Evolutionary conservation across 1,140 invertebrate genomes (phyloP).

Genomic region (Rhyacophila brunnea): DNA sequence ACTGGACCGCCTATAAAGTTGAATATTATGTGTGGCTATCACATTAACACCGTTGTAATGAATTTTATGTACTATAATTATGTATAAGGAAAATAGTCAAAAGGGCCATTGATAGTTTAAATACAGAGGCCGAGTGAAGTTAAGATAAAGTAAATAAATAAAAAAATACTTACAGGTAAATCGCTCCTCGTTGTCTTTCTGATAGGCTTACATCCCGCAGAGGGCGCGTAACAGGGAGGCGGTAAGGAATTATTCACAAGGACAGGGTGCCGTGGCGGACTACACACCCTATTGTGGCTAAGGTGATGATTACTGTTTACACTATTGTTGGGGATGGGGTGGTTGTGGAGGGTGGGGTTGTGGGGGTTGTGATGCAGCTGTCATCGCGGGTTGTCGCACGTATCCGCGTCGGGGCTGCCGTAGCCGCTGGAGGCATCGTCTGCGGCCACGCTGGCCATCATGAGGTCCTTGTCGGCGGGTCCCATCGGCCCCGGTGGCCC

Average conservation of each 20-base stretch:
- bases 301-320: too few relatives aligned
- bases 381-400: slow-evolving; percentile 58
- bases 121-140: too few relatives aligned
- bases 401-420: slow-evolving; percentile 63
- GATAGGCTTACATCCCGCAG: slow-evolving; percentile 21
- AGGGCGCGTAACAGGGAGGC: slow-evolving; percentile 6
- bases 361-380: slow-evolving; percentile 50
- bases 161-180: slow-evolving; percentile 23
- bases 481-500: slow-evolving; percentile 5
- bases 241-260: too few relatives aligned
- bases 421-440: slow-evolving; percentile 63
- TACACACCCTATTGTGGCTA: too few relatives aligned
- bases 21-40: too few relatives aligned
- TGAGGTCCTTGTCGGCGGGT: slow-evolving; percentile 48
- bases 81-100: too few relatives aligned
- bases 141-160: background rate
- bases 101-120: too few relatives aligned
- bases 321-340: too few relatives aligned
- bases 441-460: slow-evolving; percentile 46
- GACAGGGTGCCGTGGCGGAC: too few relatives aligned
- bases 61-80: too few relatives aligned
- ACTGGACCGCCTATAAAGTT: too few relatives aligned
- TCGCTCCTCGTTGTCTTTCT: slow-evolving; percentile 28
- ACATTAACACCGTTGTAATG: too few relatives aligned
- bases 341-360: slow-evolving; percentile 31